Percentiles rank a stretch among this genome's conserved stretches.
These are phyloP conservation scores for Paratilapia polleni DNA, from an alignment of 2,113 vertebrate species.

Conservation along the genomic window DNA sequence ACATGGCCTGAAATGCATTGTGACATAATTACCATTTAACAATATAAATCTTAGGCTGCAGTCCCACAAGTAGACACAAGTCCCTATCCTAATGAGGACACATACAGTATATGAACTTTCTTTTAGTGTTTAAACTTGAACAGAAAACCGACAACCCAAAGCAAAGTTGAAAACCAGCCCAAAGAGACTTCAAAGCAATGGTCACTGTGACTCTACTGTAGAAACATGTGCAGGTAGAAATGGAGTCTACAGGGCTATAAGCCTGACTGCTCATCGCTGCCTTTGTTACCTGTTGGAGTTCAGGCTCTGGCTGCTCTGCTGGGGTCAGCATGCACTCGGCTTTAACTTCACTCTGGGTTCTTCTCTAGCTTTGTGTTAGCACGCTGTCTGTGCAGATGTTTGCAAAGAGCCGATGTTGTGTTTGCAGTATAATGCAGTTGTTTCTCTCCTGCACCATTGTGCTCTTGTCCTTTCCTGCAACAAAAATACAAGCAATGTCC, in stretches of 20 bases:
- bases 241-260: too few species aligned
- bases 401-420: not conserved
- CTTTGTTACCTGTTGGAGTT: not conserved
- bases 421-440: not conserved
- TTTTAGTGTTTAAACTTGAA: not conserved
- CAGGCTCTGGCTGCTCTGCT: not conserved
- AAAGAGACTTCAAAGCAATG: not conserved
- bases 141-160: not conserved
- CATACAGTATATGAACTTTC: fast-evolving
- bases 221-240: not conserved
- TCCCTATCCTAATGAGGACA: not conserved
- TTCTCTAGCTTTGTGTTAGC: not conserved
- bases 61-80: not conserved
- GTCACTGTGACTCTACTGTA: not conserved
- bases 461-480: not conserved
- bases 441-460: not conserved
- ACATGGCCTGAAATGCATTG: not conserved
- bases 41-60: not conserved
- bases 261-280: not conserved
- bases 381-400: not conserved
- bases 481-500: fast-evolving
- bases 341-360: not conserved
- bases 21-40: not conserved
- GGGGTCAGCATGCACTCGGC: not conserved
- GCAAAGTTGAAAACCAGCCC: not conserved